Base-by-base conservation (phyloP, 2,888 invertebrate species). In the Eustalomyia histrio region DNA sequence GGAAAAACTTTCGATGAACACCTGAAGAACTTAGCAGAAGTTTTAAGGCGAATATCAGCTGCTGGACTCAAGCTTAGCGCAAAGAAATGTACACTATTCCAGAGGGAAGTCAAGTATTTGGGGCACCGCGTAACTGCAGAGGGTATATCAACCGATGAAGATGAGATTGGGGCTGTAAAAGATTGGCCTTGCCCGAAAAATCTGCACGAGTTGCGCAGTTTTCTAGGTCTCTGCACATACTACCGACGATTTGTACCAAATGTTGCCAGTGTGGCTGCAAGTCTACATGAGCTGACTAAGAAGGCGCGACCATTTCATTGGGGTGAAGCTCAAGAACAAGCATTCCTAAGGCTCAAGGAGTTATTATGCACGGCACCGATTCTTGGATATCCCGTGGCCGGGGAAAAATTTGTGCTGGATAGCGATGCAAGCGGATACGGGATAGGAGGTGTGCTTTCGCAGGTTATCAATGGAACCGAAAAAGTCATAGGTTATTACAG, bases 401-500 rank as follows among this genome's bases (percentile, higher is more conserved):
- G 60, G 12, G 50, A 79, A 29, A 55, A 43, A 14, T 75, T 72
- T n/a, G 24, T 75, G 12, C 53, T 82, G 29, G 65, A 81, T 35
- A 64, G 69, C 0, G 69, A 80, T 63, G 75, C 75, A 6, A 75
- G 64, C 35, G 55, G 39, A 9, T 57, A 64, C 17, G 74, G 65
- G 2, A 79, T 73, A 39, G 68, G 79, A 9, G 71, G 72, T 14
- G 78, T 80, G 14, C 69, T 78, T 0, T 72, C 60, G 6, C 76
- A 80, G 35, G 53, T 53, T 5, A 61, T 61, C 9, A 47, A 75
- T 35, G 72, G 78, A 4, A 57, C 67, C 16, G 72, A 80, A 60
- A 65, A 61, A 61, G 82, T 76, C 4, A 67, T 75, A 18, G 83
- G 60, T 6, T 80, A 72, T 16, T 72, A 63, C 16, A 83, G 72